Base-by-base conservation (phyloP, 2,113 vertebrate genomes). In the Otus sunia region DNA sequence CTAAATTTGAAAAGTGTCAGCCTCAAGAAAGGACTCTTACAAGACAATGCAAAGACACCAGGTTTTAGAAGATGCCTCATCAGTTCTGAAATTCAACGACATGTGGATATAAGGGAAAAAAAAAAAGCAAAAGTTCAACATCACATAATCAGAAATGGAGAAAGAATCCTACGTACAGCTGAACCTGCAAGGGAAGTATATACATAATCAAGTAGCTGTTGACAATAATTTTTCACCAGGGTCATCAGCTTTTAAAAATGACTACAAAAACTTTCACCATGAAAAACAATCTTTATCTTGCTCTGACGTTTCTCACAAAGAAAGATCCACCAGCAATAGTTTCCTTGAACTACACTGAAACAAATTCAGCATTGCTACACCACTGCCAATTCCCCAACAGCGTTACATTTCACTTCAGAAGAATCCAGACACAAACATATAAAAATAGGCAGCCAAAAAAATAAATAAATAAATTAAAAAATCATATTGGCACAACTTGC, bases 371-470 rank as follows among this genome's bases (percentile, higher is more conserved):
- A 53, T 13, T 41, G 71, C 88, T 79, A 30, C 11, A 5, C n/a
- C 26, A 59, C 12, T 8, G 30, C 52, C 59, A 92, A 12, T 56
- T 95, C 83, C 36, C 56, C 56, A 76, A 7, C 22, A 71, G 55
- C 4, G 15, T 49, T 37, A 53, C 39, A 49, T 71, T 84, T 88
- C 87, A 88, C 60, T 81, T 39, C 76, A 67, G 83, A 96, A 69
- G 86, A 94, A 96, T 91, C 64, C 82, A 96, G 83, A 89, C 86
- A 92, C 37, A 91, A 91, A 93, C 41, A 81, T 15, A 50, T 15
- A 86, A 91, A 94, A 88, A 83, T 53, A 95, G 60, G 25, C 39
- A 81, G 59, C 1, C 23, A 22, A 23, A 84, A 59, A 18, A 53
- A 25, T n/a, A n/a, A n/a, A n/a, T n/a, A n/a, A n/a, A n/a, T n/a